Conservation (phyloP, 2,797 vertebrate species). For the Falco naumanni region DNA sequence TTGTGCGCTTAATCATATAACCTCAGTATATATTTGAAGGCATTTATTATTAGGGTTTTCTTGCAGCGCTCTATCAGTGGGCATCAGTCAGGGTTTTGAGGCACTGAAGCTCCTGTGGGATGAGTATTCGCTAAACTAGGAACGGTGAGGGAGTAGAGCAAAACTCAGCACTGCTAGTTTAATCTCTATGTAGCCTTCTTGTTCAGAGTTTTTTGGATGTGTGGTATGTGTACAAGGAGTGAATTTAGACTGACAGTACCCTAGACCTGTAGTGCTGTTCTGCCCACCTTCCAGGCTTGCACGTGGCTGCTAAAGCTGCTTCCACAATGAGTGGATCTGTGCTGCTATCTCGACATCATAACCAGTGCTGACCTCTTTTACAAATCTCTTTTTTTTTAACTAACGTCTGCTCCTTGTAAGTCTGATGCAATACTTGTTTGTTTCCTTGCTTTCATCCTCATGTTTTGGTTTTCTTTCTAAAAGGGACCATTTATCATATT, state of each 20-base stretch:
- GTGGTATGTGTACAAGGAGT: rapidly evolving
- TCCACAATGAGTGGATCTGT: rapidly evolving
- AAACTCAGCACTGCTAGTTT: rapidly evolving
- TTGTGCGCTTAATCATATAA: rapidly evolving
- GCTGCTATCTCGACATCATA: rapidly evolving
- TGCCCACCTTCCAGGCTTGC: rapidly evolving
- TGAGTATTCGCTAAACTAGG: rapidly evolving
- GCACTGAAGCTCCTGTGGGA: rapidly evolving
- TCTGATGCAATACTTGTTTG: background rate
- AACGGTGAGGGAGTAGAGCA: rapidly evolving
- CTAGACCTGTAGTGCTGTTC: rapidly evolving
- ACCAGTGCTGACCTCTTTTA: background rate
- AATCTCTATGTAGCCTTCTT: rapidly evolving
- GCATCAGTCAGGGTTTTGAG: rapidly evolving
- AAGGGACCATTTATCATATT: background rate
- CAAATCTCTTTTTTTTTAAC: background rate
- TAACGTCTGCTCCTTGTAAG: rapidly evolving
- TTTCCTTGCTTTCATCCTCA: background rate
- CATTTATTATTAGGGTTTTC: rapidly evolving
- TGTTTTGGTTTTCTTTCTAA: background rate
- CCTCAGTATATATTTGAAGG: rapidly evolving
- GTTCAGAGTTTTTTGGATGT: rapidly evolving
- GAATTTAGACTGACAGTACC: rapidly evolving
- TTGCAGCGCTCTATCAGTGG: rapidly evolving
- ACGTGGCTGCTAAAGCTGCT: rapidly evolving